Percentiles rank a stretch among this genome's conserved stretches.
Evolutionary conservation across 2,888 invertebrate species (phyloP).

Genomic region (Drosophila histrio): DNA sequence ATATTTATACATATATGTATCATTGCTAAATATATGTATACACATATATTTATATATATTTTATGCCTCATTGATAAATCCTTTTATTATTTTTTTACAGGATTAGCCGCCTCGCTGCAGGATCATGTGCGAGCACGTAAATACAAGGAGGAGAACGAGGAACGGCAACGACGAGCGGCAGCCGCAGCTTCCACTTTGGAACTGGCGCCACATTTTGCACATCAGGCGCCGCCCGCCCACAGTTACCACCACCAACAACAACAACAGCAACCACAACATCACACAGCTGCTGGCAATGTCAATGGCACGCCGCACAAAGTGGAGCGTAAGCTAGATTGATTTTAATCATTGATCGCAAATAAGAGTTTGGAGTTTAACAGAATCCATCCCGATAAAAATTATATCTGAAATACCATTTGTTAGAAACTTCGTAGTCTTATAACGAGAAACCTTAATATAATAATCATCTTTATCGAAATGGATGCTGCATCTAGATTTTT

Average conservation of each 20-base stretch:
- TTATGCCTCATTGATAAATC: conserved; percentile 6
- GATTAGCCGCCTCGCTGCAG: conserved; percentile 92
- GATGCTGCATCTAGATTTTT: too few species aligned
- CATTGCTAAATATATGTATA: too few species aligned
- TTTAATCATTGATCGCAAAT: too few species aligned
- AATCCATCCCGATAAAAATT: too few species aligned
- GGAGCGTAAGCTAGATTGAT: conserved; percentile 73
- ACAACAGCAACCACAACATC: conserved; percentile 33
- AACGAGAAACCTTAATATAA: too few species aligned
- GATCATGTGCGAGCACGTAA: conserved; percentile 90
- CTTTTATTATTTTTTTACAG: conserved; percentile 81
- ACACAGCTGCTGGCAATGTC: conserved; percentile 34
- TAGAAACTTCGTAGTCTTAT: too few species aligned
- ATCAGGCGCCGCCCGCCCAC: conserved; percentile 68
- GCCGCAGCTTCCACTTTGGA: conserved; percentile 66
- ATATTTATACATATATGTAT: too few species aligned
- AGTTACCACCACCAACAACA: conserved; percentile 53
- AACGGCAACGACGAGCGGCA: conserved; percentile 82
- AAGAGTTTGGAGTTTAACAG: too few species aligned
- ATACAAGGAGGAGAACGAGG: conserved; percentile 85
- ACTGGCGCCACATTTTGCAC: conserved; percentile 52
- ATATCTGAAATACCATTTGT: too few species aligned
- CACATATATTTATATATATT: too few species aligned
- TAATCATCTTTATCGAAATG: too few species aligned
- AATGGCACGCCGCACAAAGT: conserved; percentile 80